A percentile compares a stretch with the other conserved stretches of the same genome.
These are phyloP conservation scores for Eristalinus aeneus DNA, from an alignment of 2,888 invertebrate species.

Conservation along the genomic window DNA sequence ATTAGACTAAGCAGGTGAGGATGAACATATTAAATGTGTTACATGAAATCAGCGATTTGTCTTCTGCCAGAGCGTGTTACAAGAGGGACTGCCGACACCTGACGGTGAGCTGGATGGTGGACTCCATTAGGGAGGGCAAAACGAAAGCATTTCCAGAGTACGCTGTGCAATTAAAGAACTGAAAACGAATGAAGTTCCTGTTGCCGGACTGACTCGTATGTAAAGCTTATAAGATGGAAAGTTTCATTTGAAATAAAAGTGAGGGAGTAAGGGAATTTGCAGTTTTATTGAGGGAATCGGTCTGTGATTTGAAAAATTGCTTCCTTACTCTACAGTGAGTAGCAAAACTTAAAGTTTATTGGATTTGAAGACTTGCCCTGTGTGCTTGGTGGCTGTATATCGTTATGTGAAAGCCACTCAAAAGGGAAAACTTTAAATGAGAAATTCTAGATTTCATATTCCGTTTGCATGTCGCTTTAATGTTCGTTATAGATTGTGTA, in stretches of 20 bases:
- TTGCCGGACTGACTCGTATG: not conserved
- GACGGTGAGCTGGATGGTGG: conserved; percentile 75
- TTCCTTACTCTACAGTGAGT: too few species aligned
- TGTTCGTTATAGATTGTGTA: too few species aligned
- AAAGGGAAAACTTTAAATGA: too few species aligned
- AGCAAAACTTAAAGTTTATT: too few species aligned
- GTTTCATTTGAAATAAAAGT: not conserved
- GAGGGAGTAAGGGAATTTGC: not conserved
- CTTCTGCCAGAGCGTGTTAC: conserved; percentile 74
- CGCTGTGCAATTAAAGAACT: conserved; percentile 72
- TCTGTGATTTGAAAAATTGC: not conserved
- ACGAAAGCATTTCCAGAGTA: conserved; percentile 75
- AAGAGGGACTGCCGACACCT: conserved; percentile 76
- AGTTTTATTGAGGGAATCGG: not conserved
- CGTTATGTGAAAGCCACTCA: too few species aligned
- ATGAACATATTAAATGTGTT: conserved; percentile 1
- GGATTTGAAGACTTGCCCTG: too few species aligned
- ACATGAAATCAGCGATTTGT: not conserved
- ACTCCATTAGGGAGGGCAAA: conserved; percentile 73
- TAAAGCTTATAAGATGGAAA: not conserved
- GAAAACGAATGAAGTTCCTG: not conserved
- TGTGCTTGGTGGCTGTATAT: too few species aligned
- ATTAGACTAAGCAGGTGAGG: conserved; percentile 54
- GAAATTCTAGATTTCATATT: too few species aligned
- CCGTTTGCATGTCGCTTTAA: too few species aligned